Conservation (phyloP, 2,888 invertebrate genomes). For the Epinotia nisella region DNA sequence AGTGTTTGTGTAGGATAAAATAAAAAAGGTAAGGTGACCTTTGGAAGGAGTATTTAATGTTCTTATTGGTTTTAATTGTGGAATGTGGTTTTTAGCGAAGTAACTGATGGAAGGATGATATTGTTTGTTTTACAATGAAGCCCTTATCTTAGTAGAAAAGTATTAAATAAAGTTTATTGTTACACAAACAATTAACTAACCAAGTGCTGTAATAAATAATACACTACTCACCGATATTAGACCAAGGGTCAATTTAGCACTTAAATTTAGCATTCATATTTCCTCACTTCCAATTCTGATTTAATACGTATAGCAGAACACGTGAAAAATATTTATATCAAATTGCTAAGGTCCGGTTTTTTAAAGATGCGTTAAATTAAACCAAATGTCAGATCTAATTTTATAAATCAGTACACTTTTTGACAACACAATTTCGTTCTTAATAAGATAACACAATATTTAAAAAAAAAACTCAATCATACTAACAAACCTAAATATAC, state of each 20-base stretch:
- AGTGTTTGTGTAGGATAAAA: constrained; percentile 59
- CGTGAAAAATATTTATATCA: not conserved
- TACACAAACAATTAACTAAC: not conserved
- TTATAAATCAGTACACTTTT: no score
- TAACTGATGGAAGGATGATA: constrained; percentile 3
- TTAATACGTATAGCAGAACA: not conserved
- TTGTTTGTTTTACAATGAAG: constrained; percentile 1
- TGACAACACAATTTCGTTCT: no score
- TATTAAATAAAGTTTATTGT: not conserved
- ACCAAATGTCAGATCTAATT: no score
- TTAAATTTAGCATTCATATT: not conserved
- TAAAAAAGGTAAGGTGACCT: constrained; percentile 58
- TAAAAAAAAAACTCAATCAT: no score
- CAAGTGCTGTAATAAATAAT: no score
- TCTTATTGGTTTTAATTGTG: constrained; percentile 26
- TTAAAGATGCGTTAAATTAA: no score
- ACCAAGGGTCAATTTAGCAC: not conserved
- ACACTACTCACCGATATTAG: not conserved
- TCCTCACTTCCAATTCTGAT: not conserved
- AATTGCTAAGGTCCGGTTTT: not conserved
- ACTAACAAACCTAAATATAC: no score
- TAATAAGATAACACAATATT: no score
- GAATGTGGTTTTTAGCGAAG: constrained; percentile 7
- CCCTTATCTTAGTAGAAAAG: not conserved
- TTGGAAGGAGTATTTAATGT: constrained; percentile 15